A percentile compares a stretch with the other conserved stretches of the same genome.
These are phyloP conservation scores for Phrynocephalus vlangalii DNA, from an alignment of 2,797 vertebrate species.

Conservation along the genomic window DNA sequence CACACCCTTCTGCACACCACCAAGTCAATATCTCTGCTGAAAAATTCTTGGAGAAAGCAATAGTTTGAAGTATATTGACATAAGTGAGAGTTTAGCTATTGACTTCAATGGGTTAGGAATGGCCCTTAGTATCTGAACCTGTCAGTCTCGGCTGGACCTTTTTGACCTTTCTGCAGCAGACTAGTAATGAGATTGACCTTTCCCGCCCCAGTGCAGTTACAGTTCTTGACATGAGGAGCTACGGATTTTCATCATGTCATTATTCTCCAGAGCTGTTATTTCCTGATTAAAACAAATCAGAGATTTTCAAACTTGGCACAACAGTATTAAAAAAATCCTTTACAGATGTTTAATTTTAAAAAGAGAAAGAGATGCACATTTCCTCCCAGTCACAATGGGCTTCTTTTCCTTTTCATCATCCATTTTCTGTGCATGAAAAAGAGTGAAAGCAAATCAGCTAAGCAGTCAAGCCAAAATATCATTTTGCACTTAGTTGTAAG, in stretches of 20 bases:
- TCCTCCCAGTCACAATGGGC: constrained; percentile 27
- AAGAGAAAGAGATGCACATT: constrained; percentile 46
- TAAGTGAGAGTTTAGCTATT: constrained; percentile 10
- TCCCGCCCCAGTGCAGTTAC: not conserved
- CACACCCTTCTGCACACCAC: not conserved
- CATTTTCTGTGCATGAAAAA: not conserved
- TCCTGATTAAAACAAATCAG: constrained; percentile 60
- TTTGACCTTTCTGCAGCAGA: constrained; percentile 31
- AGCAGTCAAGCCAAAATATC: not conserved
- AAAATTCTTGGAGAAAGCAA: not conserved
- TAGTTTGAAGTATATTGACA: constrained; percentile 13
- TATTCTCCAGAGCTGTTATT: constrained; percentile 31
- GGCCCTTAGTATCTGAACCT: not conserved
- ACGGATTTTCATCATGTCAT: constrained; percentile 25
- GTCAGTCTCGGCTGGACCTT: constrained; percentile 42
- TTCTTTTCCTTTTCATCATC: not conserved
- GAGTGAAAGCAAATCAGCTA: not conserved
- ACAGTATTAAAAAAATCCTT: constrained; percentile 49
- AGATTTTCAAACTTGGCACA: constrained; percentile 54
- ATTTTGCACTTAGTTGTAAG: not conserved
- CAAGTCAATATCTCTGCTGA: constrained; percentile 18
- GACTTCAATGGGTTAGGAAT: not conserved
- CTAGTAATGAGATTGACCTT: constrained; percentile 46
- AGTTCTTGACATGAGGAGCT: constrained; percentile 39
- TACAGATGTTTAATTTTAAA: constrained; percentile 56